Evolutionary conservation across 2,797 vertebrate species (phyloP), one percentile per base, ranked within the genome.

Genomic region (Orientallactaga sibirica): DNA sequence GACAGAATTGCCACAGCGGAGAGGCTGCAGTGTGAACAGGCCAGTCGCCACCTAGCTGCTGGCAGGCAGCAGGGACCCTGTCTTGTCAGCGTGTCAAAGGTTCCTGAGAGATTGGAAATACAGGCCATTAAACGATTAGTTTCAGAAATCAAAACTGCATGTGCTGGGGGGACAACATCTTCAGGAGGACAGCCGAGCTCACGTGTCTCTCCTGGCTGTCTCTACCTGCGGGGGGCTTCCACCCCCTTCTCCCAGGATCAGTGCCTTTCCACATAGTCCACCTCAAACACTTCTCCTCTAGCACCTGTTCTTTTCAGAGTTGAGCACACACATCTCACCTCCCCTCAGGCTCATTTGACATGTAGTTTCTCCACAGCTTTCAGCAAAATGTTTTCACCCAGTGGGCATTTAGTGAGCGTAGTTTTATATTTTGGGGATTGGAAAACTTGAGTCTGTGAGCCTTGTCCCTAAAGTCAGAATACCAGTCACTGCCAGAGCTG

Each of bases 11-110:
- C 29, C 11, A 8, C 68, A 62, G n/a, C 64, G 78, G 27, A n/a
- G 29, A 71, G 27, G 16, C n/a, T 15, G 1, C 0, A 0, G 25
- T 0, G 0, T 11, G 4, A 10, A n/a, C 48, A 76, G 58, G 27
- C 27, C 76, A 66, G 27, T 9, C 70, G 80, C 91, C n/a, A 61
- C 43, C 48, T 11, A 76, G 71, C 71, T 70, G 48, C 33, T 22
- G 22, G 43, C 68, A 16, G 43, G 43, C 52, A 12, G 52, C 55
- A 58, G 5, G 55, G 48, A 22, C 22, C 2, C n/a, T 27, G 6
- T 81, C 58, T 2, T n/a, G 73, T 27, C 62, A 55, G 68, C 48
- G 27, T 4, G 25, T 74, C 58, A 66, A 10, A 1, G 2, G 27
- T 9, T 79, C 55, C 1, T 7, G 4, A 66, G 80, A 67, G 55